Conservation (phyloP, 2,888 invertebrate genomes). For the Seira musarum region DNA sequence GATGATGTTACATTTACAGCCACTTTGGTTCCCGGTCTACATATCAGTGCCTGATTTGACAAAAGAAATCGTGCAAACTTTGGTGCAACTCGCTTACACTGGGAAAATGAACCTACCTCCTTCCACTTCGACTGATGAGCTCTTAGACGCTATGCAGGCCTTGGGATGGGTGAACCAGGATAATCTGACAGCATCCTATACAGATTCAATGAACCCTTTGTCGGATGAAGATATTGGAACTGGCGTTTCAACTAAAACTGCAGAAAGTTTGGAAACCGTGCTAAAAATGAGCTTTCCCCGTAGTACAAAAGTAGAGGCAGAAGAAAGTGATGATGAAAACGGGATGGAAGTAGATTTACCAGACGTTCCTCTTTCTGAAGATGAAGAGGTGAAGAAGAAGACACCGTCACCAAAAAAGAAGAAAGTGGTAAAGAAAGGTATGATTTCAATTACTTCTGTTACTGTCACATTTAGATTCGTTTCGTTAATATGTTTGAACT, state of each 20-base stretch:
- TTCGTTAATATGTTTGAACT: no score
- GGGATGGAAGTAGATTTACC: constrained; percentile 45
- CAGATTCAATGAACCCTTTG: constrained; percentile 20
- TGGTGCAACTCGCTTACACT: constrained; percentile 61
- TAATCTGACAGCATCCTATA: constrained; percentile 38
- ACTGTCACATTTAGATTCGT: no score
- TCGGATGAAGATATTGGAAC: constrained; percentile 24
- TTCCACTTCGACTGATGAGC: constrained; percentile 35
- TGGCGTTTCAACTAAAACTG: constrained; percentile 23
- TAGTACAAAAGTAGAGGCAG: neutral
- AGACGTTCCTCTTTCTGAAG: constrained; percentile 44
- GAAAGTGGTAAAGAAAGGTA: neutral
- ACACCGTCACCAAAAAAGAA: neutral
- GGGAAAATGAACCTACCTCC: constrained; percentile 48
- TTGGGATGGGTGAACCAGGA: constrained; percentile 58
- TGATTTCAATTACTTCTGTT: no score
- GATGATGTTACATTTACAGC: constrained; percentile 38
- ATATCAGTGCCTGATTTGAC: constrained; percentile 57
- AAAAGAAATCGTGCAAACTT: constrained; percentile 44
- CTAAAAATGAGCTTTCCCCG: constrained; percentile 39
- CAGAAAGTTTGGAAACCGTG: constrained; percentile 34
- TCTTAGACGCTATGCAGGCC: constrained; percentile 61
- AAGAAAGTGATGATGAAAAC: constrained; percentile 42
- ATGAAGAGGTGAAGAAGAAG: constrained; percentile 18
- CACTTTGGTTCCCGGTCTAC: constrained; percentile 56